Percentiles rank a stretch among this genome's conserved stretches.
phyloP scores from a whole-genome alignment of 1,140 invertebrate genomes.

The Listronotus oregonensis region DNA sequence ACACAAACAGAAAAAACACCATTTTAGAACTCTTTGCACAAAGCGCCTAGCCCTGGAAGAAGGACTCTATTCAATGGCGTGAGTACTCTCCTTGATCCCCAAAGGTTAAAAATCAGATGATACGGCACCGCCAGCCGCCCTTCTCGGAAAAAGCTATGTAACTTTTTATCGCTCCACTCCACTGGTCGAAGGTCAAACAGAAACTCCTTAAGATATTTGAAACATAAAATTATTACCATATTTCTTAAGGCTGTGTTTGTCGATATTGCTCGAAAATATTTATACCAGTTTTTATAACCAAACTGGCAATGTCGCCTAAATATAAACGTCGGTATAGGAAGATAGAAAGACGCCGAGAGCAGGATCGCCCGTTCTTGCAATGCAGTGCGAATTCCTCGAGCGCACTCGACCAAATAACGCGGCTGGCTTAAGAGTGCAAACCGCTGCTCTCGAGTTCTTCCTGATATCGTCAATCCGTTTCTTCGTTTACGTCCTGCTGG shows the following conservation, averaged over 20 bases:
- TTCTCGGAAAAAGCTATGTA: too few species aligned
- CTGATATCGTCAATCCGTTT: constrained; percentile 28
- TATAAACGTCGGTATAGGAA: constrained; percentile 12
- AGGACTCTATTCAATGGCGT: too few species aligned
- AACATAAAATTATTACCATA: too few species aligned
- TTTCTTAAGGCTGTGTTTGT: background rate
- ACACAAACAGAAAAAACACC: too few species aligned
- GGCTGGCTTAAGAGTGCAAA: constrained; percentile 18
- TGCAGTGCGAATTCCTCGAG: constrained; percentile 34
- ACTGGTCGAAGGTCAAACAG: too few species aligned
- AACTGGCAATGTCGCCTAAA: constrained; percentile 13
- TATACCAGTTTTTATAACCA: background rate
- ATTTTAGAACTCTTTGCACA: too few species aligned
- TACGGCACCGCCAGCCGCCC: too few species aligned
- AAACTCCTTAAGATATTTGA: too few species aligned
- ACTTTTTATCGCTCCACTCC: too few species aligned
- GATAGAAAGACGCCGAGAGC: constrained; percentile 33
- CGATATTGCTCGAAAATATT: background rate
- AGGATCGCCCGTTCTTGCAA: constrained; percentile 26
- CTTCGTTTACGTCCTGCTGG: constrained; percentile 29
- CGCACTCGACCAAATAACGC: constrained; percentile 33
- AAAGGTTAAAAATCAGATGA: too few species aligned
- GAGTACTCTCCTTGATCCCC: too few species aligned
- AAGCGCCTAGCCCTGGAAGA: too few species aligned
- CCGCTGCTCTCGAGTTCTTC: constrained; percentile 27